A percentile compares a stretch with the other conserved stretches of the same genome.
phyloP scores from a whole-genome alignment of 2,113 vertebrate species.

The Bucco capensis region DNA sequence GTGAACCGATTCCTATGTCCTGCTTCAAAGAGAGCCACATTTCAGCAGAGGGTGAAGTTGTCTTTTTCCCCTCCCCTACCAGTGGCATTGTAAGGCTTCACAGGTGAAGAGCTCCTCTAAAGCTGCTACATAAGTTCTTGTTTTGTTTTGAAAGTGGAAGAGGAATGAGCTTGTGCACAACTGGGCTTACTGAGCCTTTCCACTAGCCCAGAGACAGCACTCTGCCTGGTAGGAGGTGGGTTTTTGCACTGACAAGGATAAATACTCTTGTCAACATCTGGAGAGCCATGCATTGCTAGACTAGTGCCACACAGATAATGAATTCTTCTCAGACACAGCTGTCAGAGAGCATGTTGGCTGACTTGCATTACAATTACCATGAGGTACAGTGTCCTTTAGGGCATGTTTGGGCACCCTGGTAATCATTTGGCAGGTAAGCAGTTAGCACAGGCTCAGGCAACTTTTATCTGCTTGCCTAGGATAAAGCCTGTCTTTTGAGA shows the following conservation, averaged over 20 bases:
- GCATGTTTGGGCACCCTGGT: constrained; percentile 14
- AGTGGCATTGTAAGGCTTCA: not conserved
- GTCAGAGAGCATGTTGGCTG: constrained; percentile 12
- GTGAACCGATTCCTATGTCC: not conserved
- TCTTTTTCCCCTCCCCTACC: not conserved
- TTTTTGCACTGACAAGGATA: not conserved
- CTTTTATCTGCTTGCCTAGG: not conserved
- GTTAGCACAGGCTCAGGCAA: constrained; percentile 32
- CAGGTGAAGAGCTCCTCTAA: not conserved
- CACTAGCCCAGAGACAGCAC: not conserved
- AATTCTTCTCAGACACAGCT: not conserved
- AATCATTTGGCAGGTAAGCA: not conserved
- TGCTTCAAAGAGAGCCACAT: not conserved
- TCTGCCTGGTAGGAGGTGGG: not conserved
- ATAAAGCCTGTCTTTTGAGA: not conserved
- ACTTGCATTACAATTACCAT: not conserved
- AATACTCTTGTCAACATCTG: not conserved
- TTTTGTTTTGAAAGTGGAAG: not conserved
- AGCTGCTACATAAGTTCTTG: not conserved
- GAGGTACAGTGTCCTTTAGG: constrained; percentile 22
- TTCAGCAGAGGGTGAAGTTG: not conserved
- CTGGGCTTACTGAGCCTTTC: not conserved
- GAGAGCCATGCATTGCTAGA: not conserved
- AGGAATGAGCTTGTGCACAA: not conserved
- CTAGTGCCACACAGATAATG: not conserved